Conservation (phyloP, 2,888 invertebrate species). For the Gnatocerus cornutus region DNA sequence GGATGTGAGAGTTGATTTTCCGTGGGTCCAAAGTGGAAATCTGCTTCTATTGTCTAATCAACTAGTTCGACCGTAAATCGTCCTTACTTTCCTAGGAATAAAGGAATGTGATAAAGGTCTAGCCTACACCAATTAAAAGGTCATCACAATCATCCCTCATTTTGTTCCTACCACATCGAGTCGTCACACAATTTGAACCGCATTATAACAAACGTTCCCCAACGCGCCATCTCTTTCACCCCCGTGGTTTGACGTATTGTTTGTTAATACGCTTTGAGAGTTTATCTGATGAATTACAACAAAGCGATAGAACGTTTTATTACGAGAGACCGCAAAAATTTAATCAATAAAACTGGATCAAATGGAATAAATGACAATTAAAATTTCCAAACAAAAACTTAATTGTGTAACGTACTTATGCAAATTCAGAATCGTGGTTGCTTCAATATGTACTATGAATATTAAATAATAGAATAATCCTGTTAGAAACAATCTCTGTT, state of each 20-base stretch:
- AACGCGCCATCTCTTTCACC: neutral
- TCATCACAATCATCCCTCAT: slow-evolving; percentile 11
- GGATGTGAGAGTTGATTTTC: slow-evolving; percentile 13
- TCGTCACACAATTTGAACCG: slow-evolving; percentile 9
- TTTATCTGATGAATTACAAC: slow-evolving; percentile 32
- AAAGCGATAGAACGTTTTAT: slow-evolving; percentile 16
- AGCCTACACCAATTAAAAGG: slow-evolving; percentile 4
- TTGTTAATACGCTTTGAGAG: slow-evolving; percentile 31
- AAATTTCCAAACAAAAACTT: neutral
- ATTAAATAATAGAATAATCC: no score
- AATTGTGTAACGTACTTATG: slow-evolving; percentile 3
- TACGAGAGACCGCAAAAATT: slow-evolving; percentile 1
- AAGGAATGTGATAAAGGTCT: neutral
- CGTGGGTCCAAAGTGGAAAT: neutral
- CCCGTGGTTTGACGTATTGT: slow-evolving; percentile 27
- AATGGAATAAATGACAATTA: slow-evolving; percentile 8
- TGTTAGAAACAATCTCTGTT: no score
- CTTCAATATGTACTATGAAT: neutral
- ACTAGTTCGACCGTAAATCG: neutral
- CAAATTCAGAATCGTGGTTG: neutral
- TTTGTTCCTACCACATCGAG: slow-evolving; percentile 3
- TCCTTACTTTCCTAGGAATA: neutral
- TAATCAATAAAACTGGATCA: slow-evolving; percentile 23
- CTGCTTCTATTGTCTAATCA: neutral
- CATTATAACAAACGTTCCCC: slow-evolving; percentile 11